These are phyloP conservation scores for Listronotus bonariensis DNA, from an alignment of 1,140 invertebrate species.

Conservation along the genomic window DNA sequence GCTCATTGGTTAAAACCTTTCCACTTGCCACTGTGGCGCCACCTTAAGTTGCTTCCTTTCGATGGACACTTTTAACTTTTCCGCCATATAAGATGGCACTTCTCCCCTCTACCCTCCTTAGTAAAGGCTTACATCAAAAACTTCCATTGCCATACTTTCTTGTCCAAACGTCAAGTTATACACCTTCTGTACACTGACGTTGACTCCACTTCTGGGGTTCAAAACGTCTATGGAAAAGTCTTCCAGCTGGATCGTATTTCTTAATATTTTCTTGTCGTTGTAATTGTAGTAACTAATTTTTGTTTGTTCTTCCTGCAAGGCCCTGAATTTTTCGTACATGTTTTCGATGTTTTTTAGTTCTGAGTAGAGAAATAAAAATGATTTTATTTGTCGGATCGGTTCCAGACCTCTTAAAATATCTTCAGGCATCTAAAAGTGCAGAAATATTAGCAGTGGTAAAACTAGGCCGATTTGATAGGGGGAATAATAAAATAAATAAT, in stretches of 20 bases:
- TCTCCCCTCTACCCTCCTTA: too few species aligned
- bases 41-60: too few species aligned
- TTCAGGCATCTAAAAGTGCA: slow-evolving; percentile 28
- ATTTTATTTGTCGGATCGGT: slow-evolving; percentile 22
- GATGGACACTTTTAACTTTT: too few species aligned
- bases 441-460: too few species aligned
- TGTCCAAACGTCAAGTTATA: slow-evolving; percentile 61
- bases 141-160: slow-evolving; percentile 62
- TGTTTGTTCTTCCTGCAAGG: slow-evolving; percentile 4
- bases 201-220: slow-evolving; percentile 55
- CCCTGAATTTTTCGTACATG: slow-evolving; percentile 26
- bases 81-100: too few species aligned
- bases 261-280: not conserved
- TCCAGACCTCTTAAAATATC: slow-evolving; percentile 20
- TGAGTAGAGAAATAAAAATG: slow-evolving; percentile 24
- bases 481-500: too few species aligned
- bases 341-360: slow-evolving; percentile 21
- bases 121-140: slow-evolving; percentile 63
- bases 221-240: slow-evolving; percentile 26
- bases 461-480: too few species aligned
- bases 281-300: slow-evolving; percentile 1
- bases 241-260: not conserved
- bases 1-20: too few species aligned
- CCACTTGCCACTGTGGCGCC: too few species aligned
- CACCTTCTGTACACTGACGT: slow-evolving; percentile 59